Percentiles rank a stretch among this genome's conserved stretches.
These are phyloP conservation scores for Pammene fasciana DNA, from an alignment of 2,888 invertebrate species.

Conservation along the genomic window DNA sequence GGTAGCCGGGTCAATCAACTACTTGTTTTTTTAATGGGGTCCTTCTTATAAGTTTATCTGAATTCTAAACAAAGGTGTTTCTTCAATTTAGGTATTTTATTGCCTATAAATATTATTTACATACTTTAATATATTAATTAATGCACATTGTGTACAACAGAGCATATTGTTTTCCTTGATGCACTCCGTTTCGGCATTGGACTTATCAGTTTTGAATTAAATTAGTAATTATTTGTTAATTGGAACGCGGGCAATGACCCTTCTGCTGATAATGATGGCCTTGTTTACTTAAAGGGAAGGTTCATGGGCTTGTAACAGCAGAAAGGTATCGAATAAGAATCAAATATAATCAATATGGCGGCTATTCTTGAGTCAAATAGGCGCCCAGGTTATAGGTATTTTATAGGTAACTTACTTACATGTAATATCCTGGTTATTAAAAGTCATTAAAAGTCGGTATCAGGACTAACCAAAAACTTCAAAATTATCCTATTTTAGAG, in stretches of 20 bases:
- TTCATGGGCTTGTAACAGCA: neutral
- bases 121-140: neutral
- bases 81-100: neutral
- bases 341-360: too few relatives aligned
- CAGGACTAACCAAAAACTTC: too few relatives aligned
- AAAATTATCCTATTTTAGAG: too few relatives aligned
- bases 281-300: conserved; percentile 9
- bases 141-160: neutral
- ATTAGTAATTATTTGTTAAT: conserved; percentile 25
- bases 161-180: conserved; percentile 21
- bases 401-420: too few relatives aligned
- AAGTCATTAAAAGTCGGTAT: too few relatives aligned
- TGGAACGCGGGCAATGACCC: conserved; percentile 13
- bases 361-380: too few relatives aligned
- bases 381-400: too few relatives aligned
- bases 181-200: conserved; percentile 22
- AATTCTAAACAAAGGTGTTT: too few relatives aligned
- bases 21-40: neutral
- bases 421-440: too few relatives aligned
- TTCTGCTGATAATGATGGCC: conserved; percentile 4
- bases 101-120: neutral
- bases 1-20: neutral
- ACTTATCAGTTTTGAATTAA: conserved; percentile 26
- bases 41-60: too few relatives aligned
- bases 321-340: neutral